Evolutionary conservation across 2,888 invertebrate species (phyloP), one percentile per base, ranked within the genome.

Genomic region (Autographa gamma): DNA sequence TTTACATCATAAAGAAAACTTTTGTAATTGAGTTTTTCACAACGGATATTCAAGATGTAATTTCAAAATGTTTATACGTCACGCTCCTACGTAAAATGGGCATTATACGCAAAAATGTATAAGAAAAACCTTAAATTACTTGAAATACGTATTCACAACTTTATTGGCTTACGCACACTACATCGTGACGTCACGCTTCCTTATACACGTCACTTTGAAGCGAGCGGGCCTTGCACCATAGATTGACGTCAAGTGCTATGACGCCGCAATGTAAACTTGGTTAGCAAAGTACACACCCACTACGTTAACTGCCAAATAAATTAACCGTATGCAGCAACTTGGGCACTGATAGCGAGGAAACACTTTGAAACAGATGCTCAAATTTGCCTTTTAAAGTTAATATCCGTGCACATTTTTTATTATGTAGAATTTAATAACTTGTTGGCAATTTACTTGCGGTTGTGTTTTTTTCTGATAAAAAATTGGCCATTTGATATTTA

Each of bases 241-340:
- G 60, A 54, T 54, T 31, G 60, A 66, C 61, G 60, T 61, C 41
- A 54, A 61, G 34, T 52, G 54, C 25, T 32, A 48, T 66, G 34
- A 48, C 59, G 41, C 18, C 16, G 60, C 66, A 19, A 19, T 25
- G 61, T 54, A 56, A 61, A 66, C 52, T 52, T 43, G 59, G 31
- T 66, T 34, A 56, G 52, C 60, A 66, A 48, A 60, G 14, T 18
- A 54, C 52, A 14, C 34, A 19, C 54, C 54, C 19, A 34, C 54
- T 31, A 34, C 34, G 34, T 54, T 63, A 63, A 63, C 8, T 54
- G 54, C 18, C 32, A 52, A 52, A 54, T 63, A 63, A 54, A 54
- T 34, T 54, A 63, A 32, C 7, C n/a, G 32, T 52, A 9, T 1
- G 4, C 52, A 32, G 54, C 7, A 25, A 56, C 54, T 56, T 25